Base-by-base conservation (phyloP, 2,888 invertebrate genomes). In the Osedax fenrisi region DNA sequence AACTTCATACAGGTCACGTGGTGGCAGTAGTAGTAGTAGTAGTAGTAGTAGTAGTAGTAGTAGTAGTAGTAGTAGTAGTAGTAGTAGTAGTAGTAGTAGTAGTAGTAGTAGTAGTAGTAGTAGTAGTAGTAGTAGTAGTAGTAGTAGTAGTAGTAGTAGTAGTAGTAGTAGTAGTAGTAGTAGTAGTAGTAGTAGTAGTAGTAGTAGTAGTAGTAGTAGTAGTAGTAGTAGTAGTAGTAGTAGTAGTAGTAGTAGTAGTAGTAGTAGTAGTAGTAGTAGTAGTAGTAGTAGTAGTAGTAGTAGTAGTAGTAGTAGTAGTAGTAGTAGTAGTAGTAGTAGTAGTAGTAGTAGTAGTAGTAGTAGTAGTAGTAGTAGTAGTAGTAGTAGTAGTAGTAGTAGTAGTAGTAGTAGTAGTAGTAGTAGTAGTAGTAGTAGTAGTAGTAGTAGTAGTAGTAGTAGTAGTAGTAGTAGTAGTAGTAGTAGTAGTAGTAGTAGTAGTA, bases 1-100 rank as follows among this genome's bases (percentile, higher is more conserved):
- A 81, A 80, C 68, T 80, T 82, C 26, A 81, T 82, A 17, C 76
- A 80, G 23, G 80, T 81, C 64, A 21, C 56, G 0, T 13, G 17
- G 56, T 56, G 56, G 56, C 13, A 24, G 26, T 13, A 69, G 69
- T 69, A 69, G 69, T 69, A 69, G 69, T 70, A 72, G 72, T 72
- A 72, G 72, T 72, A 72, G 72, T 72, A 70, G 72, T 72, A 70
- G 72, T 72, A 70, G 72, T 72, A 72, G 72, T 72, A 72, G 72
- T 70, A 72, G 72, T 72, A 70, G 72, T 72, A 70, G 72, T 72
- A 70, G 72, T 72, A 72, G 72, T 69, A 69, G 69, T 69, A 69
- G 69, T 69, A 69, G 69, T 69, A 69, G 69, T 69, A 69, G 69
- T 69, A 25, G 69, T 69, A 69, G 69, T 69, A 69, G 69, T 69